Evolutionary conservation across 2,797 vertebrate genomes (phyloP), one percentile per base, ranked within the genome.

Genomic region (Rhinatrema bivittatum): DNA sequence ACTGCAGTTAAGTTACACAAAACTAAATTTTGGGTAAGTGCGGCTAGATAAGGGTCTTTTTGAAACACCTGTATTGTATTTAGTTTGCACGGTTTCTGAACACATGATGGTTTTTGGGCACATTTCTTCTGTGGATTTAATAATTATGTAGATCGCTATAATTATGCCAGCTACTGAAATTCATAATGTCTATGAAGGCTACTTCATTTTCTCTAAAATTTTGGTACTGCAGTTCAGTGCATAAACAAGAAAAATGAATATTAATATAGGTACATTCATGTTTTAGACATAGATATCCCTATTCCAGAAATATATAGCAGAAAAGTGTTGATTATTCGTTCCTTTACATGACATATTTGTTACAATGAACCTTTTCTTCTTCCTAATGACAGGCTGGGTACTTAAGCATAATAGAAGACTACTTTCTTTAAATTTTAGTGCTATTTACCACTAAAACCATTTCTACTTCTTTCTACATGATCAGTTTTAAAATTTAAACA

Each of bases 131-230:
- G 56, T 58, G 74, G 76, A 76, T 80, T 84, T 85, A 84, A 86
- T 86, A 84, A 84, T 85, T 84, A 86, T 85, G 84, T 81, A 86
- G 84, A 86, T 82, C 64, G 49, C 80, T 84, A 76, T 84, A 86
- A 86, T 85, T 85, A 82, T 67, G 78, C 82, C 79, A 86, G 79
- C 75, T 73, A 78, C 79, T 79, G 75, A 84, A 84, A 84, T 84
- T 79, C 77, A 76, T 78, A 80, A 81, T 78, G 74, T 78, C 81
- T 84, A 70, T 63, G 67, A 77, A 84, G 82, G 81, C 74, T 79
- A 79, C 72, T 84, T 70, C 69, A 71, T 78, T 79, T 76, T 72
- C 75, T 74, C 68, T 72, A 78, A 79, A 78, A 80, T 75, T 70
- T 45, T 81, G 72, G 72, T 74, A 78, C 56, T 76, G 65, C 72